These are phyloP conservation scores for Glandiceps talaboti DNA, from an alignment of 53 echinoderm and acorn worm genomes.

Conservation along the genomic window DNA sequence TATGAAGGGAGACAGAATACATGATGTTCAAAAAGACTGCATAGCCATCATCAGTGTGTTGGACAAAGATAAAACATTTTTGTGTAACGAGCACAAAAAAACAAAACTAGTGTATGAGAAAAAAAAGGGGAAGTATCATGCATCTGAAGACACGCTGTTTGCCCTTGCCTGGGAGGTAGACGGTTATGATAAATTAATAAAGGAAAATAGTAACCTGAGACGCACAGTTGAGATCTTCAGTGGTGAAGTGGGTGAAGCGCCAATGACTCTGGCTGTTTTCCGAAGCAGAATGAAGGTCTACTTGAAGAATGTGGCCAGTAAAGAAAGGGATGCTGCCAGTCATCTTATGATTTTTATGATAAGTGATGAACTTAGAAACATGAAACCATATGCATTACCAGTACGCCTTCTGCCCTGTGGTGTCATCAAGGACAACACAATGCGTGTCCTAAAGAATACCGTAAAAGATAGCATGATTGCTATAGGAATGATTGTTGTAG, in stretches of 20 bases:
- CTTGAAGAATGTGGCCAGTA: background rate
- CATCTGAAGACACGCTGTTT: background rate
- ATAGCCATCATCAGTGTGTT: too few relatives aligned
- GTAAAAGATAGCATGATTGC: constrained; percentile 1
- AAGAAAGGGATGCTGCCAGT: background rate
- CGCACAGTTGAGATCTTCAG: background rate
- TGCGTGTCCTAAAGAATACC: background rate
- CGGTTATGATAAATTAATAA: background rate
- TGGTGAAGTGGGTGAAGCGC: background rate
- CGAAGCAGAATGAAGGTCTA: background rate
- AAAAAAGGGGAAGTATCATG: background rate
- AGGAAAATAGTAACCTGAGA: background rate
- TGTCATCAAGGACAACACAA: background rate
- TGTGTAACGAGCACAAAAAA: background rate
- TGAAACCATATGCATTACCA: constrained; percentile 16
- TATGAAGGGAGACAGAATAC: too few relatives aligned
- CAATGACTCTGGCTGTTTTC: background rate
- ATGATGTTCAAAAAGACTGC: too few relatives aligned
- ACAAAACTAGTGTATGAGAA: background rate
- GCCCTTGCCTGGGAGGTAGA: background rate
- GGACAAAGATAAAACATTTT: background rate
- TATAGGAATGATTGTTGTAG: constrained; percentile 11
- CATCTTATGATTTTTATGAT: constrained; percentile 14
- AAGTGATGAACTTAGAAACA: constrained; percentile 4
- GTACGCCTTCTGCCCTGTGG: constrained; percentile 4